phyloP scores from a whole-genome alignment of 1,140 invertebrate species.

The Drosophila neocordata region DNA sequence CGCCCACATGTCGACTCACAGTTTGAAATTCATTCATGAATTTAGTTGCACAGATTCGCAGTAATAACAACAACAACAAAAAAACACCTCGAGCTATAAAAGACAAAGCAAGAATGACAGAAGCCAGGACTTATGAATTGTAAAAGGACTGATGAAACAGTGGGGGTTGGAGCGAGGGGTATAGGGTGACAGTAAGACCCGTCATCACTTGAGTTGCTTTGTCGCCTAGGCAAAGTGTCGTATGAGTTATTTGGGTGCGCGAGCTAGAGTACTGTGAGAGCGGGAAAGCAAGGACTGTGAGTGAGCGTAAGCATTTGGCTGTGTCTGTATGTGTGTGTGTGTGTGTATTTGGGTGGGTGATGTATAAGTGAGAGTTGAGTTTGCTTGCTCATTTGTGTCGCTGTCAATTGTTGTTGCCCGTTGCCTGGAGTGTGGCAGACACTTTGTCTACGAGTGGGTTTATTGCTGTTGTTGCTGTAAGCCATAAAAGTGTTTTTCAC shows the following conservation, averaged over 20 bases:
- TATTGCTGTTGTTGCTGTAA: slow-evolving; percentile 30
- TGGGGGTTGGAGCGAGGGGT: background rate
- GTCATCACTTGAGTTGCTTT: slow-evolving; percentile 73
- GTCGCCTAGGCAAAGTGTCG: slow-evolving; percentile 49
- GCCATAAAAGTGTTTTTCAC: slow-evolving; percentile 48
- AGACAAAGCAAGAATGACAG: slow-evolving; percentile 23
- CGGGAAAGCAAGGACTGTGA: background rate
- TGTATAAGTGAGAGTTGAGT: slow-evolving; percentile 63
- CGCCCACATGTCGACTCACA: slow-evolving; percentile 5
- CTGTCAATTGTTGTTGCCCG: slow-evolving; percentile 68
- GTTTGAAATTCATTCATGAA: slow-evolving; percentile 19
- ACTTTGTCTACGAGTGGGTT: slow-evolving; percentile 46
- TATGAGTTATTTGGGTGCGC: slow-evolving; percentile 55
- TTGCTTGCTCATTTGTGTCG: slow-evolving; percentile 79
- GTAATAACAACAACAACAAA: background rate
- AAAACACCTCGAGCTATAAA: slow-evolving; percentile 54
- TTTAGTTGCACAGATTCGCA: slow-evolving; percentile 34
- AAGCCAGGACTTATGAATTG: slow-evolving; percentile 17
- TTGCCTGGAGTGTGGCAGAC: slow-evolving; percentile 53
- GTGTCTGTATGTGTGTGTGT: no score
- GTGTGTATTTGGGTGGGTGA: no score
- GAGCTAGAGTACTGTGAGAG: background rate
- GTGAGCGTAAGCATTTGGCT: background rate
- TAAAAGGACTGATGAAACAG: slow-evolving; percentile 2
- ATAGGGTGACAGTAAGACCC: slow-evolving; percentile 57